Evolutionary conservation across 1,140 invertebrate genomes (phyloP), one percentile per base, ranked within the genome.

Genomic region (Drosophila serrata): DNA sequence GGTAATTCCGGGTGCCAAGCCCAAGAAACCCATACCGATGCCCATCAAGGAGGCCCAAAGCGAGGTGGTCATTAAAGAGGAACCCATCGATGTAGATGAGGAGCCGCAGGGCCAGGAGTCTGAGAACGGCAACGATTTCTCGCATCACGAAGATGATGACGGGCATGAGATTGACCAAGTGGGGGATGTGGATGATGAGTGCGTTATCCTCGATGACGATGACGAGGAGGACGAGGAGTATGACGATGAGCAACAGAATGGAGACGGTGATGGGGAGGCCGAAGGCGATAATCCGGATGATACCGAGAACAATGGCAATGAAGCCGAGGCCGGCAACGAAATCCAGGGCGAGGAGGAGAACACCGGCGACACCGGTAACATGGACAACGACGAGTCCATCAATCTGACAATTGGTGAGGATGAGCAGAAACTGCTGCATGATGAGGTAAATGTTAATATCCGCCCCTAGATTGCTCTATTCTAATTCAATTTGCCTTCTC

Each of bases 391-490:
- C 87, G 96, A 97, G 93, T 96, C 96, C 19, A 96, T 97, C 45
- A 96, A 96, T 92, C 93, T 97, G 61, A 96, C 96, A 64, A 95
- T 97, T 87, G 96, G 95, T 42, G 96, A 97, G 93, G 96, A 97
- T 93, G 96, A 97, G 82, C 95, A 95, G 86, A 95, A 95, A 93
- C 93, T 97, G 43, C 94, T 97, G 59, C 95, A 95, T 79, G 96
- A 96, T 93, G 96, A 97, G 95, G 87, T 91, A 79, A 75, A 49
- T 33, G 1, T 7, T 42, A 42, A 9, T 22, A 11, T 17, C 12
- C 6, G 0, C 15, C 29, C n/a, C 24, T 42, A 11, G 27, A 69
- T 19, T 46, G 11, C 11, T 29, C 4, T 12, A 24, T 60, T 40
- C 68, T 79, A 40, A 76, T 43, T 17, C 11, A 46, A 61, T 72